Evolutionary conservation across 1,140 invertebrate species (phyloP).

Genomic region (Potamilus streckersoni): DNA sequence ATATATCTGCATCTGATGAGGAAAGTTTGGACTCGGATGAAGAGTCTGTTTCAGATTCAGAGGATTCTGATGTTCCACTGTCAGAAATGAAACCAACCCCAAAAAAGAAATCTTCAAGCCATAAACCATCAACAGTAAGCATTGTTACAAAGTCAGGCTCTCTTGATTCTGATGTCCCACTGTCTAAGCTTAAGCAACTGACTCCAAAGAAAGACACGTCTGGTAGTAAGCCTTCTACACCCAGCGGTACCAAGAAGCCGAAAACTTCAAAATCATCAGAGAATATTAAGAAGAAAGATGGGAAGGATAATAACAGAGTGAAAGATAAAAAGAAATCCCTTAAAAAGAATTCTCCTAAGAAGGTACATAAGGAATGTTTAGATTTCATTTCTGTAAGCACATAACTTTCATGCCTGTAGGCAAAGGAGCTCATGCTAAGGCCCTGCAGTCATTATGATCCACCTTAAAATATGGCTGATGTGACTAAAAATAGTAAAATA

Average conservation of each 20-base stretch:
- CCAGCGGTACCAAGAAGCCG: background rate
- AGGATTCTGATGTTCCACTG: constrained; percentile 43
- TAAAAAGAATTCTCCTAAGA: too few relatives aligned
- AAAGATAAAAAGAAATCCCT: background rate
- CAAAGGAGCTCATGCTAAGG: too few relatives aligned
- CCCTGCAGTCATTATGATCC: too few relatives aligned
- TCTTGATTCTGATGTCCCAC: constrained; percentile 3
- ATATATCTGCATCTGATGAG: background rate
- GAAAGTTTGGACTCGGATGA: constrained; percentile 17
- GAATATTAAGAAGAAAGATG: background rate
- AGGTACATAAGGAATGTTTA: too few relatives aligned
- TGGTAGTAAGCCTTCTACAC: background rate
- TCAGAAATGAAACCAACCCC: constrained; percentile 25
- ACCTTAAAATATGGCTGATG: too few relatives aligned
- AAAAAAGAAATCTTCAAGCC: constrained; percentile 16
- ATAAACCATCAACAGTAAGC: background rate
- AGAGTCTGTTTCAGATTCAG: constrained; percentile 26
- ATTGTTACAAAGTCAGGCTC: too few relatives aligned
- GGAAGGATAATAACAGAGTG: constrained; percentile 13
- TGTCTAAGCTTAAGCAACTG: constrained; percentile 5
- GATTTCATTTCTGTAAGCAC: too few relatives aligned
- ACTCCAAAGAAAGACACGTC: background rate
- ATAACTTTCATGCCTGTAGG: too few relatives aligned
- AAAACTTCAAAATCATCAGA: constrained; percentile 4
- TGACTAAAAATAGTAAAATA: too few relatives aligned